phyloP scores from a whole-genome alignment of 1,140 invertebrate species.

The Zaprionus lachaisei region DNA sequence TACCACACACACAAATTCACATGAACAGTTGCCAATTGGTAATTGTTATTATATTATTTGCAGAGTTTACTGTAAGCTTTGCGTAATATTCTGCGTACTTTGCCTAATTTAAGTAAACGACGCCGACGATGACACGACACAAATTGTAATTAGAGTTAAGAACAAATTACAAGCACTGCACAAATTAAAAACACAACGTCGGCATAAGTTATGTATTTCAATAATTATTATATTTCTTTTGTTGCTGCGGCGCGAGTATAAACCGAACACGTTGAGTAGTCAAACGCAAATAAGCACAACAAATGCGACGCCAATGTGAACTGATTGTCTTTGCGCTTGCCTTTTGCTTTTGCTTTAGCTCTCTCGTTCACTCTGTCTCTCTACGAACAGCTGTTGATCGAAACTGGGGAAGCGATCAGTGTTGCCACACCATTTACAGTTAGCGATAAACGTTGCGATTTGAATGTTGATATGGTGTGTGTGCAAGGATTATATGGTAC shows the following conservation, averaged over 20 bases:
- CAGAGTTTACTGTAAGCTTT: conserved; percentile 23
- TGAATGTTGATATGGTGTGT: conserved; percentile 16
- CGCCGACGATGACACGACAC: conserved; percentile 22
- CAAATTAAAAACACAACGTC: conserved; percentile 29
- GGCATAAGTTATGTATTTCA: conserved; percentile 47
- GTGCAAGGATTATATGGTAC: neutral
- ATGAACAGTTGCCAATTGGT: conserved; percentile 21
- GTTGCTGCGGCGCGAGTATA: conserved; percentile 13
- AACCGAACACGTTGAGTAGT: conserved; percentile 62
- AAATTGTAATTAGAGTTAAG: conserved; percentile 5
- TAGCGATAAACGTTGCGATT: conserved; percentile 36
- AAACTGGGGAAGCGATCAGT: conserved; percentile 42
- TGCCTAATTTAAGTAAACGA: conserved; percentile 24
- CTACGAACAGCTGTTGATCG: conserved; percentile 46
- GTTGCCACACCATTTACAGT: conserved; percentile 31
- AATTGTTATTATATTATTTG: conserved; percentile 10
- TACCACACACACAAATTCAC: neutral
- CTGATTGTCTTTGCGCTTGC: conserved; percentile 33
- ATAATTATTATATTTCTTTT: conserved; percentile 38
- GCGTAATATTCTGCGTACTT: conserved; percentile 38
- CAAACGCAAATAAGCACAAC: conserved; percentile 59
- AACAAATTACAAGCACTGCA: conserved; percentile 30
- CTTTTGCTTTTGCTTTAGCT: conserved; percentile 21
- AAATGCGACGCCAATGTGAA: conserved; percentile 47
- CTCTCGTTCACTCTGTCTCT: neutral